phyloP scores from a whole-genome alignment of 1,140 invertebrate genomes.

The Musca domestica region DNA sequence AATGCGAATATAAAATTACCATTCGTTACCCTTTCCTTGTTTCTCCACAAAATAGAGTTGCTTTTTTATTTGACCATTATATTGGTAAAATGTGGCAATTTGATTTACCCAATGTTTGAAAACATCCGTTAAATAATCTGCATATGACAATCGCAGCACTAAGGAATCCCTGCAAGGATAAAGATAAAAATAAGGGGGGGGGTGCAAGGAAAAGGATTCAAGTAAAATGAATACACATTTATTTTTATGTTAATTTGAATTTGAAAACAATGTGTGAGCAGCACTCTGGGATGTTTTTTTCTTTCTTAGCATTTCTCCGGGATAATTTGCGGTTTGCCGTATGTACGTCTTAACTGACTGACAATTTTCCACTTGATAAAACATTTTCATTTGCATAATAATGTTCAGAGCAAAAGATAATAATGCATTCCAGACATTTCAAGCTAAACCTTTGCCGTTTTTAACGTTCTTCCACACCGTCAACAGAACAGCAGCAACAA shows the following conservation, averaged over 20 bases:
- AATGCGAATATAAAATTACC: not conserved
- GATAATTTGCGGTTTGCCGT: slow-evolving; percentile 1
- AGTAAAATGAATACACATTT: not conserved
- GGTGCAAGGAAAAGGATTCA: too few species aligned
- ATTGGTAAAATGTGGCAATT: slow-evolving; percentile 18
- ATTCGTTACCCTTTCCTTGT: not conserved
- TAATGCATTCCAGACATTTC: slow-evolving; percentile 6
- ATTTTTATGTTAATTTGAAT: slow-evolving; percentile 21
- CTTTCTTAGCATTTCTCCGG: not conserved
- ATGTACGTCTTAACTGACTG: slow-evolving; percentile 6
- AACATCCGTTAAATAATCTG: slow-evolving; percentile 6
- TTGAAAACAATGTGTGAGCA: slow-evolving; percentile 1
- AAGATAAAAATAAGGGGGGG: too few species aligned
- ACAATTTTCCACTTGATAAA: slow-evolving; percentile 31
- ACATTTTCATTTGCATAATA: slow-evolving; percentile 31
- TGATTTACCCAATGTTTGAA: slow-evolving; percentile 25
- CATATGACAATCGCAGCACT: not conserved
- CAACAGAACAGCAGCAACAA: not conserved
- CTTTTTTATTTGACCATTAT: not conserved
- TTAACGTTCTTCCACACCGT: not conserved
- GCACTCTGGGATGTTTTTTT: not conserved
- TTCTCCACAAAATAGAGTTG: slow-evolving; percentile 22
- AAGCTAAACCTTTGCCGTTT: not conserved
- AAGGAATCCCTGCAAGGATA: slow-evolving; percentile 14
- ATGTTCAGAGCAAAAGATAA: slow-evolving; percentile 23